These are phyloP conservation scores for Clamator glandarius DNA, from an alignment of 2,797 vertebrate genomes.

Conservation along the genomic window DNA sequence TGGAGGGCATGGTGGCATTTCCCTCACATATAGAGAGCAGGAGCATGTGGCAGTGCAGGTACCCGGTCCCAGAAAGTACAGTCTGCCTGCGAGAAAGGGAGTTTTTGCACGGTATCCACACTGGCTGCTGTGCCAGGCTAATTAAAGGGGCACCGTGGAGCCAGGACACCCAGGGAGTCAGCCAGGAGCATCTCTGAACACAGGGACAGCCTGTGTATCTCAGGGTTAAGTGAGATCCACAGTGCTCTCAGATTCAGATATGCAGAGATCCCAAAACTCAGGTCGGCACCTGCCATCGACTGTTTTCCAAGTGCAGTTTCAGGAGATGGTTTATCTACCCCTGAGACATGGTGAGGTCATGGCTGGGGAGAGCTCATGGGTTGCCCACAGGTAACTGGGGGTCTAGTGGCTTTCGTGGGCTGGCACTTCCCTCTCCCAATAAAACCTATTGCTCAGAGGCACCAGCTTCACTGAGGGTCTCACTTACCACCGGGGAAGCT, in stretches of 20 bases:
- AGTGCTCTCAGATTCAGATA: not conserved
- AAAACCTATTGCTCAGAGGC: not conserved
- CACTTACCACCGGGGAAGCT: constrained; percentile 40
- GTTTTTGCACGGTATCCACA: fast-evolving
- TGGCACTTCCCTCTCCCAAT: not conserved
- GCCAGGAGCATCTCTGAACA: not conserved
- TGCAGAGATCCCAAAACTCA: not conserved
- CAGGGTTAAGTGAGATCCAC: not conserved
- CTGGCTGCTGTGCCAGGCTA: not conserved
- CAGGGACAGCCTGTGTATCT: not conserved
- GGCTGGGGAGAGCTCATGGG: not conserved
- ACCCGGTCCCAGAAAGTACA: not conserved
- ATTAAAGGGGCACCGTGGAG: not conserved
- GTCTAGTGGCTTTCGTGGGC: not conserved
- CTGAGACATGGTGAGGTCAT: not conserved
- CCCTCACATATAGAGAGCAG: fast-evolving
- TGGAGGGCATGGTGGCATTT: not conserved
- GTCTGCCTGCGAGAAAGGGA: not conserved
- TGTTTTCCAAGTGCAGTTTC: not conserved
- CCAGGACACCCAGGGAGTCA: not conserved
- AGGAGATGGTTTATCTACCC: not conserved
- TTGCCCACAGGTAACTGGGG: fast-evolving
- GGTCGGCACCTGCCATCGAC: not conserved
- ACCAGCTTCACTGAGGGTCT: not conserved
- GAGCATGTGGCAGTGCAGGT: fast-evolving